phyloP scores from a whole-genome alignment of 1,140 invertebrate species.

The Latrodectus geometricus region DNA sequence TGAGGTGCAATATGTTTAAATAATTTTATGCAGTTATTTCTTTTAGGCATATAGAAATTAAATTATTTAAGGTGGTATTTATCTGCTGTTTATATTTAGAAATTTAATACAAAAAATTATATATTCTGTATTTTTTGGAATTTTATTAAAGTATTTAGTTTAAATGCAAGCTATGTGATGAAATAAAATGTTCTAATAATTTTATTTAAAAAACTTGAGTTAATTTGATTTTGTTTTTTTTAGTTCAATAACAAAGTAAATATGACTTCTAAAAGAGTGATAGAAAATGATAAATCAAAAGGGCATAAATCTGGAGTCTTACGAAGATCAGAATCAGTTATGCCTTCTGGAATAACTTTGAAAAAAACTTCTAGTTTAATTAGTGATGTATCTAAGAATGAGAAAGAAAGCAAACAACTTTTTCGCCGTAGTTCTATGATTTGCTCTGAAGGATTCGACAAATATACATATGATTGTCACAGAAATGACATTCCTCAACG shows the following conservation, averaged over 20 bases:
- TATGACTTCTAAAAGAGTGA: conserved; percentile 39
- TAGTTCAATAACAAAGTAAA: conserved; percentile 20
- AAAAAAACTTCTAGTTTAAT: conserved; percentile 8
- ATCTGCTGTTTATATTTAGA: too few species aligned
- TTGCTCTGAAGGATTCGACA: conserved; percentile 63
- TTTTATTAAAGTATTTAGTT: too few species aligned
- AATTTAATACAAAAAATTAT: too few species aligned
- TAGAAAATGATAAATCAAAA: conserved; percentile 39
- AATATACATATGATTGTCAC: conserved; percentile 63
- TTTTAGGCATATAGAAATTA: too few species aligned
- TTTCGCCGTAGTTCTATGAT: conserved; percentile 63
- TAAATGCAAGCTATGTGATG: too few species aligned
- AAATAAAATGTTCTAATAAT: too few species aligned
- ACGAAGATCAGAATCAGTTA: conserved; percentile 46
- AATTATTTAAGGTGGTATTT: too few species aligned
- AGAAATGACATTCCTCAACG: conserved; percentile 36
- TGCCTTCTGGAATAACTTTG: conserved; percentile 10
- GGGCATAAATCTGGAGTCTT: conserved; percentile 14
- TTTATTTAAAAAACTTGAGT: too few species aligned
- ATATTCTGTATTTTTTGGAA: too few species aligned
- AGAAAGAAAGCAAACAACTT: conserved; percentile 31
- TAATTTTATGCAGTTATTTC: too few species aligned
- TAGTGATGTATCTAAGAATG: background rate
- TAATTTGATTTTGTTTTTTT: conserved; percentile 1
- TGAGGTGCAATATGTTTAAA: too few species aligned